These are phyloP conservation scores for Raja brachyura DNA, from an alignment of 2,113 vertebrate species.

Conservation along the genomic window DNA sequence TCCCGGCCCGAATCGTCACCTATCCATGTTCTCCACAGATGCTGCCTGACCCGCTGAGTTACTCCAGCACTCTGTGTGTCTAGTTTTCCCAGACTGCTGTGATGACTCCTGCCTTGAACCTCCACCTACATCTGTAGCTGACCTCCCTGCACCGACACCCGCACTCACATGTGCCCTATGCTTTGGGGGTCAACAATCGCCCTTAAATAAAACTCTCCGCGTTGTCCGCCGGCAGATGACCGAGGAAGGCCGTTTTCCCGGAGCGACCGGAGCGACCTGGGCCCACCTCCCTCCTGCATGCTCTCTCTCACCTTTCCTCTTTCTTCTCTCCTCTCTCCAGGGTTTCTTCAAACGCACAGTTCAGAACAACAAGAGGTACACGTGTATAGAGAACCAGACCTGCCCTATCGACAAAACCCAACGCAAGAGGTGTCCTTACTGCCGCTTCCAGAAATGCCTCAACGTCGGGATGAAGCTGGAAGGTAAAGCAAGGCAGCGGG, in stretches of 20 bases:
- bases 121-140: no score
- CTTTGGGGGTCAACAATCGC: background rate
- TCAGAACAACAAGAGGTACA: conserved; percentile 99
- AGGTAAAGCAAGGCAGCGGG: conserved; percentile 63
- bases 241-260: no score
- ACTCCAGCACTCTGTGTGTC: no score
- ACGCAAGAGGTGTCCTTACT: conserved; percentile 95
- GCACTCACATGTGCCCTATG: background rate
- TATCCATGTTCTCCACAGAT: no score
- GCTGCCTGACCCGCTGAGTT: no score
- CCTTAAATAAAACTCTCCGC: background rate
- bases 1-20: no score
- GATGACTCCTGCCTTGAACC: no score
- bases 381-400: conserved; percentile 98
- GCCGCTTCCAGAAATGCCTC: conserved; percentile 97
- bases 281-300: no score
- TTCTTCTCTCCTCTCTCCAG: conserved; percentile 58
- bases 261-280: no score
- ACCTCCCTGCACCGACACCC: no score
- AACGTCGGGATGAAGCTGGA: conserved; percentile 98
- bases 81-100: no score
- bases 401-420: conserved; percentile 99
- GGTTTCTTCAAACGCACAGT: conserved; percentile 99
- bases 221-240: background rate
- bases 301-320: no score